Conservation (phyloP, 2,113 vertebrate genomes). For the Vulpes vulpes region DNA sequence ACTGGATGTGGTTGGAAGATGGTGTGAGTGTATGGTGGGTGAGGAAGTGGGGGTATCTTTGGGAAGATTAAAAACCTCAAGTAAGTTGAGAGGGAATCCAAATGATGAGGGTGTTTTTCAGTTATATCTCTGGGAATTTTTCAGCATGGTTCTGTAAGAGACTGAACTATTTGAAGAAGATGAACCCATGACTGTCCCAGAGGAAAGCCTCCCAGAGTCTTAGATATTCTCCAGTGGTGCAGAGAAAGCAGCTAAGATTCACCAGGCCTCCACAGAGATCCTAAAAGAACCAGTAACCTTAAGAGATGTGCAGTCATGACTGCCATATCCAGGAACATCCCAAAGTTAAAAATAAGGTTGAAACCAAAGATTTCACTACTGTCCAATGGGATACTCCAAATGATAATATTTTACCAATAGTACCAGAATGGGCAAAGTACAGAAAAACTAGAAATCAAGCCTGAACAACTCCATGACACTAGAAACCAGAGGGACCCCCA, state of each 20-base stretch:
- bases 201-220: background rate
- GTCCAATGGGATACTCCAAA: background rate
- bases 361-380: background rate
- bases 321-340: background rate
- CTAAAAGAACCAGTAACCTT: background rate
- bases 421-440: background rate
- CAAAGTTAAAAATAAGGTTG: background rate
- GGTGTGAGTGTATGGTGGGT: no score
- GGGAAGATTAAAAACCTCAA: background rate
- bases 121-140: background rate
- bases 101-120: background rate
- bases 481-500: background rate
- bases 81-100: background rate
- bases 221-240: background rate
- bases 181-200: no score
- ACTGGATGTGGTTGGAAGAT: background rate
- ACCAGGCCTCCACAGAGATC: background rate
- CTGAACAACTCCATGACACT: background rate
- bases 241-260: background rate
- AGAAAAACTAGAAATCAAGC: background rate
- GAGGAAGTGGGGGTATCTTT: background rate
- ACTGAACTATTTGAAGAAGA: background rate
- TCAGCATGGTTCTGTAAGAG: background rate
- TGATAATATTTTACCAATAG: background rate
- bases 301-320: background rate